These are phyloP conservation scores for Peromyscus eremicus DNA, from an alignment of 2,797 vertebrate species.

Conservation along the genomic window DNA sequence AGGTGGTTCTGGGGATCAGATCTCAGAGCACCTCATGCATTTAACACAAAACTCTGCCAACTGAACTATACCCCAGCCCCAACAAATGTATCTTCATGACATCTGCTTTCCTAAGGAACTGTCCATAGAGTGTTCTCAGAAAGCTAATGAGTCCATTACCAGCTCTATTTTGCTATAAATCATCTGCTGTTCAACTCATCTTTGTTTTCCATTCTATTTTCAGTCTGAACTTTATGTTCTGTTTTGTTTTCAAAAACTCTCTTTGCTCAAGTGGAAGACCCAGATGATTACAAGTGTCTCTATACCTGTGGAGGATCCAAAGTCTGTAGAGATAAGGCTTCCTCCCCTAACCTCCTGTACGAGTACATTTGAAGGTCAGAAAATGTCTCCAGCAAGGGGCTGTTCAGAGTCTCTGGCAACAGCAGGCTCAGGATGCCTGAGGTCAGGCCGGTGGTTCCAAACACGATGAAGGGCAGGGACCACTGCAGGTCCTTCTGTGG, in stretches of 20 bases:
- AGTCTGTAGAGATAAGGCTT: constrained; percentile 86
- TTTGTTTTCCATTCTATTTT: constrained; percentile 1
- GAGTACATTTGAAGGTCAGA: constrained; percentile 88
- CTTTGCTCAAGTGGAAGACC: background rate
- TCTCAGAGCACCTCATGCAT: background rate
- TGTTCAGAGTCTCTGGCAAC: constrained; percentile 90
- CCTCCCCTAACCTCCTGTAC: constrained; percentile 87
- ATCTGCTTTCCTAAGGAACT: background rate
- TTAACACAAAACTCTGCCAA: background rate
- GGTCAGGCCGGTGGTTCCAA: constrained; percentile 88
- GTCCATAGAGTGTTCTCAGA: background rate
- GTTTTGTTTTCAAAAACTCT: background rate
- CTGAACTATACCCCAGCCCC: background rate
- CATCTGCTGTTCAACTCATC: background rate
- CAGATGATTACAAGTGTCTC: background rate
- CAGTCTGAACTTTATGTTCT: background rate
- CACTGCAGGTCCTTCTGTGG: constrained; percentile 87
- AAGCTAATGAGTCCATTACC: background rate
- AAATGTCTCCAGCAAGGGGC: constrained; percentile 89
- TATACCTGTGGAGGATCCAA: constrained; percentile 86
- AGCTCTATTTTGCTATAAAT: constrained; percentile 10
- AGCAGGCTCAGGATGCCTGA: constrained; percentile 89
- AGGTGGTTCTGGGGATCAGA: background rate
- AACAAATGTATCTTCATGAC: background rate
- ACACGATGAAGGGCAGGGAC: constrained; percentile 90